Evolutionary conservation across 2,888 invertebrate genomes (phyloP), one percentile per base, ranked within the genome.

Genomic region (Pachliopta kotzebuea): DNA sequence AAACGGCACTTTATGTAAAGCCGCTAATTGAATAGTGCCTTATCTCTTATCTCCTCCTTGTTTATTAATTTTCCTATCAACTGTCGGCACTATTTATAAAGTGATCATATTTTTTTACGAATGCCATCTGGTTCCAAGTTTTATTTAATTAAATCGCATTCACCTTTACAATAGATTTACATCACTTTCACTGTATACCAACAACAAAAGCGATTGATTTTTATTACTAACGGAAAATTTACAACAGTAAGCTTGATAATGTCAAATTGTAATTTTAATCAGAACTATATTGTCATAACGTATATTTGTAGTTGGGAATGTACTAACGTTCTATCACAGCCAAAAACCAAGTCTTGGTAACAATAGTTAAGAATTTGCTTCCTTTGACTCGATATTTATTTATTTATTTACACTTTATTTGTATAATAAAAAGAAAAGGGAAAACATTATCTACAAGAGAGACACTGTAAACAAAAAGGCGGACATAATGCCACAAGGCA

Each of bases 11-110:
- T 76, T 80, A 82, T 80, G 75, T 78, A 78, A 77, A 80, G 83
- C 80, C 80, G 76, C 76, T 84, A 86, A 86, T 86, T 85, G 83
- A 84, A 85, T 82, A 77, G 74, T 72, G 72, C 73, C 73, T 83
- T 81, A 84, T 84, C 79, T 74, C 72, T 83, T 86, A 89, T 88
- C 85, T 74, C 71, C 73, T 75, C 76, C 77, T 84, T 83, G 83
- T 86, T 83, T 81, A 86, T 81, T 84, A 83, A 85, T 85, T 84
- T 45, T 77, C 76, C 76, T 83, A 85, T 83, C 80, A 72, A 72
- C 75, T 71, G 77, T 76, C 86, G 87, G 86, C 75, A 68, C 74
- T 71, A 82, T 74, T 65, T 61, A 49, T 49, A 60, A 60, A 17
- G 37, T 31, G 37, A 14, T 7, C 14, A 21, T 31, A 24, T 55